Base-by-base conservation (phyloP, 2,888 invertebrate species). In the Platypus cylindrus region DNA sequence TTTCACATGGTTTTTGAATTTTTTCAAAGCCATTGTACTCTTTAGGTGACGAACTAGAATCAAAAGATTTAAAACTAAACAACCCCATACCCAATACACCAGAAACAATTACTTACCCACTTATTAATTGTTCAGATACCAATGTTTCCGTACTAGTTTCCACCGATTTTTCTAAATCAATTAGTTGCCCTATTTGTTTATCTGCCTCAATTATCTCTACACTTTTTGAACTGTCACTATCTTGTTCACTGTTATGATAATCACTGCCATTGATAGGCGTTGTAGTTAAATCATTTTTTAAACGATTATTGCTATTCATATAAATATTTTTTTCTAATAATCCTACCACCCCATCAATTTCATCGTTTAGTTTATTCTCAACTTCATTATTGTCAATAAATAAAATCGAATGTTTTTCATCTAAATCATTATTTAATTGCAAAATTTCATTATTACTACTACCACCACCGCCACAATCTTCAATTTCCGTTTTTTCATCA, bases 121-220 rank as follows among this genome's bases (percentile, higher is more conserved):
- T 36, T 31, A 47, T 33, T 24, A 45, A 28, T 31, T 54, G 56
- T 26, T 58, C 59, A 32, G 64, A 63, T 28, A 65, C 66, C 41
- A 69, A 50, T 11, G 69, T 70, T 44, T 70, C 69, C 25, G 69
- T 68, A 51, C 69, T 69, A 20, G 67, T 68, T 48, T 68, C 66
- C 28, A 58, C 54, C n/a, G 61, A 59, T 35, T 54, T 54, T 14
- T 46, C 48, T 30, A 46, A 41, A 17, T 44, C 45, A 24, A 59
- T 45, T 23, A 58, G 54, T 31, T 53, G 54, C 35, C 55, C 54
- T 12, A 50, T 46, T 9, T 47, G 55, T 15, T 52, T 53, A 4
- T 43, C 44, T 15, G 26, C 32, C 32, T 35, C 32, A 25, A 36
- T 37, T 22, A 30, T n/a, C 3, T 34, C 29, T 15, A 9, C 24